phyloP scores from a whole-genome alignment of 2,888 invertebrate species.

The Nebria brevicollis region DNA sequence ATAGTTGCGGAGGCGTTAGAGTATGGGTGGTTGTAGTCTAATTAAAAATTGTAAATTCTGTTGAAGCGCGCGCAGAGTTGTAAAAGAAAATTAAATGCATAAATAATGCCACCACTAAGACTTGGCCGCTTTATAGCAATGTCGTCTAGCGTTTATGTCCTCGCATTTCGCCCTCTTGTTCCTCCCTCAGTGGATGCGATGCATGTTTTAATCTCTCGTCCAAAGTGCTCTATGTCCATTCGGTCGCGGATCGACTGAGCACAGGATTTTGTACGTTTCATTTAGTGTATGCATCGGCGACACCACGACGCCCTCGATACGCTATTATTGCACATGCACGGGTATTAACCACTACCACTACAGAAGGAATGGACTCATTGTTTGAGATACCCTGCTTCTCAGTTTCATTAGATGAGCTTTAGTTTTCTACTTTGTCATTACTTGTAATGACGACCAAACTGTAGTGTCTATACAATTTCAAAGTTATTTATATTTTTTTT shows the following conservation, averaged over 20 bases:
- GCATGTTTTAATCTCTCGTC: constrained; percentile 30
- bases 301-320: not conserved
- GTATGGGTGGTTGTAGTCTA: constrained; percentile 33
- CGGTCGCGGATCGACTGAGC: constrained; percentile 13
- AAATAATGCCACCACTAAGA: constrained; percentile 54
- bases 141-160: not conserved
- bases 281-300: constrained; percentile 25
- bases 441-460: no score
- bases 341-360: not conserved
- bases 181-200: not conserved
- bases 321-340: not conserved
- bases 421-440: no score
- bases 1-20: not conserved
- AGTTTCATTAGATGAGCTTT: no score
- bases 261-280: constrained; percentile 36
- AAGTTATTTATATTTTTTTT: no score
- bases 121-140: constrained; percentile 23
- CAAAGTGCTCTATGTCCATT: not conserved
- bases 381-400: not conserved
- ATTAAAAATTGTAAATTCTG: constrained; percentile 55
- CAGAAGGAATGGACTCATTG: not conserved
- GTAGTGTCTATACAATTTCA: no score
- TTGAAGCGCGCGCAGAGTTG: constrained; percentile 51
- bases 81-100: constrained; percentile 60
- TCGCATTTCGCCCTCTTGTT: not conserved